Conservation (phyloP, 2,888 invertebrate genomes). For the Drosophila koepferae region DNA sequence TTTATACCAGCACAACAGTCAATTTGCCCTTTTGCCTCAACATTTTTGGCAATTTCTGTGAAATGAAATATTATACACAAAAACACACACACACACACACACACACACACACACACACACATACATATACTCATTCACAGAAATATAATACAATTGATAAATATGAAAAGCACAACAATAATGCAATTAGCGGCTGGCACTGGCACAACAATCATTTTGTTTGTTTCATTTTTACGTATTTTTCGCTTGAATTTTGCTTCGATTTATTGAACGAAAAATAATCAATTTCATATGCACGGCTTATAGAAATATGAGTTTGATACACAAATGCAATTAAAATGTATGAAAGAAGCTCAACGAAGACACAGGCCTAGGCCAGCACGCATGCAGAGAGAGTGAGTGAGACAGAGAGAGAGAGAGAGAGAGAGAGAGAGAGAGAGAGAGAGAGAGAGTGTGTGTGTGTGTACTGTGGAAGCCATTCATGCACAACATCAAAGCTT, state of each 20-base stretch:
- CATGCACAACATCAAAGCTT: constrained; percentile 77
- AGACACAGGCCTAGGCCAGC: constrained; percentile 42
- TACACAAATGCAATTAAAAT: constrained; percentile 77
- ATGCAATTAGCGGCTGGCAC: constrained; percentile 64
- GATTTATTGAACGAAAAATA: constrained; percentile 48
- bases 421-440: background rate
- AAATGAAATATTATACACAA: constrained; percentile 3
- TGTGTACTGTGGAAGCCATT: constrained; percentile 46
- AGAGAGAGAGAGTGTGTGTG: background rate
- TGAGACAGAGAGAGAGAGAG: background rate
- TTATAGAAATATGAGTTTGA: constrained; percentile 73
- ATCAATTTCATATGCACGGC: constrained; percentile 8
- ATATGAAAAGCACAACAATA: constrained; percentile 73
- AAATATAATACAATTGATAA: constrained; percentile 64
- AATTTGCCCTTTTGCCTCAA: background rate
- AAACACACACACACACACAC: background rate
- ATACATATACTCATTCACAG: constrained; percentile 3
- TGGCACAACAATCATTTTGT: constrained; percentile 61
- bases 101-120: background rate
- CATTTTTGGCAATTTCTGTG: constrained; percentile 15
- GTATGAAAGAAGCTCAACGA: constrained; percentile 60
- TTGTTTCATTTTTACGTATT: constrained; percentile 58
- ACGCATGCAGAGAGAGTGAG: background rate
- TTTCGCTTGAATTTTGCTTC: constrained; percentile 78
- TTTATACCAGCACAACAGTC: background rate